phyloP scores from a whole-genome alignment of 2,888 invertebrate species.

The Folsomia candida region DNA sequence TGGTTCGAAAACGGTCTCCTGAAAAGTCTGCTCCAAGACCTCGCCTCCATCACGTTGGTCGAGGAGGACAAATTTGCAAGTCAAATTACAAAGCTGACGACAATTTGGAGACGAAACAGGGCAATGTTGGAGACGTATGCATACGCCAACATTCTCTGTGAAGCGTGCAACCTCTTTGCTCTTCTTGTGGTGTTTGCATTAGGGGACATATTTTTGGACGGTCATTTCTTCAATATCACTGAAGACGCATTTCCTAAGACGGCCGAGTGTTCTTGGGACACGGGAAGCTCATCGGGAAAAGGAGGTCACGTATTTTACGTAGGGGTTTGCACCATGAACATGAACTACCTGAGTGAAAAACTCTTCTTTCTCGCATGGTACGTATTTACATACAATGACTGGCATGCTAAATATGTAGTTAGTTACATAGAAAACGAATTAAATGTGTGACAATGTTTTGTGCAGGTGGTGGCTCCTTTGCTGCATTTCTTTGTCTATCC shows the following conservation, averaged over 20 bases:
- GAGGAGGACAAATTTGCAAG: background rate
- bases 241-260: background rate
- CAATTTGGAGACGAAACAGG: background rate
- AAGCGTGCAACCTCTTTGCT: background rate
- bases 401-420: background rate
- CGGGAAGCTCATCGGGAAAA: background rate
- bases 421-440: background rate
- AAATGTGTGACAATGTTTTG: background rate
- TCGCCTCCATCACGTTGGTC: background rate
- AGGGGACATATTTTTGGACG: background rate
- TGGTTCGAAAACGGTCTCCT: constrained; percentile 3
- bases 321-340: constrained; percentile 3
- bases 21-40: background rate
- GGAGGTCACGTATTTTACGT: background rate
- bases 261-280: background rate
- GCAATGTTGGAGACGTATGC: background rate
- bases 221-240: background rate
- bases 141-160: background rate
- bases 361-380: background rate
- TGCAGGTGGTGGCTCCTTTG: background rate
- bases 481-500: background rate
- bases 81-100: background rate
- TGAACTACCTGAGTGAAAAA: constrained; percentile 7
- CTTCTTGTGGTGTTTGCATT: background rate
- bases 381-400: background rate